Evolutionary conservation across 2,113 vertebrate species (phyloP), one percentile per base, ranked within the genome.

Genomic region (Physeter macrocephalus): DNA sequence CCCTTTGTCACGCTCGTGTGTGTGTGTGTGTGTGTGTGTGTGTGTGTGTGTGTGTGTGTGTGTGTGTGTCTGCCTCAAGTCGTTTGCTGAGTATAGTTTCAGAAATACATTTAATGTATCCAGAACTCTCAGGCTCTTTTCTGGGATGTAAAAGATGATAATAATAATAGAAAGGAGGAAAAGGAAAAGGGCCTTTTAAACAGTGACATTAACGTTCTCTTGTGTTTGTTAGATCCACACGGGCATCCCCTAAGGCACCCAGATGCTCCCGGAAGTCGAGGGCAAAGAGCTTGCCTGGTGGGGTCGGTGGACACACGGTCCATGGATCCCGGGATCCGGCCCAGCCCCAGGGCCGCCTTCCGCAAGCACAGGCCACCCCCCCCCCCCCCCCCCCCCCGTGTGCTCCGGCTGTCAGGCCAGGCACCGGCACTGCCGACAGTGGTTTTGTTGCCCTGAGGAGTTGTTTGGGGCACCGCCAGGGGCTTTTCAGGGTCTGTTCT

Each of bases 1-100:
- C 3, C 7, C 3, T 36, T 27, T 8, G 49, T 59, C 17, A n/a
- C 18, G 0, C 13, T 0, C 0, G n/a, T 15, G 31, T 31, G 64
- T 66, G 14, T 3, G 31, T 31, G 64, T 66, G 14, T 3, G 57
- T 59, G 57, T 57, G 6, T 57, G 54, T 57, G 25, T 29, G 39
- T 27, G 20, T 23, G 67, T 25, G 21, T 27, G 69, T 27, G 39
- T 15, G 23, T 41, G 39, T 29, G 41, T 31, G 88, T 11, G 0
- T 52, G 39, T 67, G 64, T 75, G 17, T 71, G 23, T 69, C 10
- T 39, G 69, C 57, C 64, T 61, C 31, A 52, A 27, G 39, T 78
- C 21, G 1, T 43, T 67, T 83, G 52, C 75, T 39, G 23, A 71
- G 10, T 25, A 4, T 43, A 17, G 57, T 36, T 75, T 88, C 21